Conservation (phyloP, 2,888 invertebrate genomes). For the Andrena camellia region DNA sequence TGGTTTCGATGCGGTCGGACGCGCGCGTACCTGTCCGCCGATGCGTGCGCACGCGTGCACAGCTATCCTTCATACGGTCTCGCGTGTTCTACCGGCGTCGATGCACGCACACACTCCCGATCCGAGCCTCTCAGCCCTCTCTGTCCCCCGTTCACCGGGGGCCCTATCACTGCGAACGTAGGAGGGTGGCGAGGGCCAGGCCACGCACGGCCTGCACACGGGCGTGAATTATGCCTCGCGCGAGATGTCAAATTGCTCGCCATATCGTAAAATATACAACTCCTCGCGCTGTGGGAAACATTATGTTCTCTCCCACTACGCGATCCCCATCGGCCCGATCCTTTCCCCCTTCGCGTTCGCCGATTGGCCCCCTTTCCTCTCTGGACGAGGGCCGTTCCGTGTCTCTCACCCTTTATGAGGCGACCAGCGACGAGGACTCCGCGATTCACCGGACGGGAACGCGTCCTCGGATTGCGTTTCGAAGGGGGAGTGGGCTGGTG, state of each 20-base stretch:
- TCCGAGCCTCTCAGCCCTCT: neutral
- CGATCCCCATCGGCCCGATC: slow-evolving; percentile 37
- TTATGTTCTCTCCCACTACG: slow-evolving; percentile 79
- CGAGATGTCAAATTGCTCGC: slow-evolving; percentile 85
- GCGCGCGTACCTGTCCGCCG: slow-evolving; percentile 69
- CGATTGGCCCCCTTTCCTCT: slow-evolving; percentile 43
- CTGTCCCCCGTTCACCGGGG: slow-evolving; percentile 3
- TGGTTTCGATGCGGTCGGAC: slow-evolving; percentile 81
- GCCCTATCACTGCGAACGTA: slow-evolving; percentile 49
- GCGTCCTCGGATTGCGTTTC: neutral
- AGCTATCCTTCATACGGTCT: slow-evolving; percentile 48
- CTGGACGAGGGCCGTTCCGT: neutral
- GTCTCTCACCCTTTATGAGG: slow-evolving; percentile 33
- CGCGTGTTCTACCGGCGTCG: slow-evolving; percentile 43
- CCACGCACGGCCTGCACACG: slow-evolving; percentile 65
- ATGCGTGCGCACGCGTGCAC: slow-evolving; percentile 54
- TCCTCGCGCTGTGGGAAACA: slow-evolving; percentile 85
- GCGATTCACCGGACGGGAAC: slow-evolving; percentile 1
- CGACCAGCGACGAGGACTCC: slow-evolving; percentile 1
- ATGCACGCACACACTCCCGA: slow-evolving; percentile 28
- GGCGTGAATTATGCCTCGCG: slow-evolving; percentile 85
- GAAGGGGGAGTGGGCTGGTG: no score
- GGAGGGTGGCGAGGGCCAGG: slow-evolving; percentile 52
- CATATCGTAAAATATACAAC: slow-evolving; percentile 85
- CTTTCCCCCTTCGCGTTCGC: slow-evolving; percentile 53